phyloP scores from a whole-genome alignment of 2,888 invertebrate species.

The Euzophera pinguis region DNA sequence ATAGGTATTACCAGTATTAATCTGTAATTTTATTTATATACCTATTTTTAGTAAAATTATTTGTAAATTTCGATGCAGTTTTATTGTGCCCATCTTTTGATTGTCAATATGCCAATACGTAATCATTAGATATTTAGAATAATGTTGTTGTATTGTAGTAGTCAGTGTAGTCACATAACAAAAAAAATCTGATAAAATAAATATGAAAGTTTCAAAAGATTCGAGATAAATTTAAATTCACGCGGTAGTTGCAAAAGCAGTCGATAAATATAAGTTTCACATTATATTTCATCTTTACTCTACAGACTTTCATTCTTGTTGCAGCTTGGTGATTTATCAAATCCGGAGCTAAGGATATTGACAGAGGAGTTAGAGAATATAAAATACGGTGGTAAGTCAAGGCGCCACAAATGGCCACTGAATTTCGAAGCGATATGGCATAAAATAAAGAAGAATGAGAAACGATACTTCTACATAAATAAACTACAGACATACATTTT shows the following conservation, averaged over 20 bases:
- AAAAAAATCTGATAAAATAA: not conserved
- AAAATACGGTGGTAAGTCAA: conserved; percentile 89
- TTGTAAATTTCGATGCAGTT: no score
- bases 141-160: no score
- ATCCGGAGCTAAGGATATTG: conserved; percentile 93
- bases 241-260: conserved; percentile 12
- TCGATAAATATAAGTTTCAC: conserved; percentile 10
- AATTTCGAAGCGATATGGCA: conserved; percentile 1
- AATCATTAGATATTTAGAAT: no score
- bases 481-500: no score
- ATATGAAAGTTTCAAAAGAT: not conserved
- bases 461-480: not conserved
- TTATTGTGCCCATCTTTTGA: no score
- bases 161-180: no score
- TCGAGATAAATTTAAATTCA: conserved; percentile 13
- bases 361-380: conserved; percentile 96
- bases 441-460: not conserved
- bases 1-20: no score
- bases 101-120: no score
- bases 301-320: conserved; percentile 51
- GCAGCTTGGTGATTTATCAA: conserved; percentile 94
- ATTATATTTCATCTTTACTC: conserved; percentile 10
- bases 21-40: no score
- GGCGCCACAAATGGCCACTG: conserved; percentile 12
- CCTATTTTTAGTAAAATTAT: no score